phyloP scores from a whole-genome alignment of 37 sponge, comb jelly and placozoan species.

The Tethya wilhelma region DNA sequence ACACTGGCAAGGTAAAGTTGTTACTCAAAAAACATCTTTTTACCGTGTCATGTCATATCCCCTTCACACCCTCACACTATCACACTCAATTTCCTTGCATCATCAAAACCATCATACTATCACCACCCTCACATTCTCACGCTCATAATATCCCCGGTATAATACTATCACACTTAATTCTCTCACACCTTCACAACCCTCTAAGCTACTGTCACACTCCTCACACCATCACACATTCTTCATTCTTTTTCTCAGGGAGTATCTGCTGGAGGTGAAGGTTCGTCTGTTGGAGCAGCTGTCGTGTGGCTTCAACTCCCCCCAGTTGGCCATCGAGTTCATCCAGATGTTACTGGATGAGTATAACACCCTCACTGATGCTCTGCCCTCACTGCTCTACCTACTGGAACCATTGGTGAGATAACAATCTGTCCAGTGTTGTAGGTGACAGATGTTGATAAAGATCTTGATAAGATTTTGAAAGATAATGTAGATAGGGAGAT shows the following conservation, averaged over 20 bases:
- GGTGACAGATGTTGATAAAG: not conserved
- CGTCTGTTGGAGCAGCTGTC: constrained; percentile 86
- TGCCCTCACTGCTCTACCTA: constrained; percentile 69
- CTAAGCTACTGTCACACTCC: not conserved
- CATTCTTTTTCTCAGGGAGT: constrained; percentile 54
- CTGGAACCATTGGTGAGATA: constrained; percentile 72
- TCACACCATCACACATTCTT: not conserved
- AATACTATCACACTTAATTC: too few species aligned
- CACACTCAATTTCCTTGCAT: too few species aligned
- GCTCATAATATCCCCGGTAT: too few species aligned
- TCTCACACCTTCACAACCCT: too few species aligned
- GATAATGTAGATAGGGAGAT: not conserved
- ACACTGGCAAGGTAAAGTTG: constrained; percentile 69
- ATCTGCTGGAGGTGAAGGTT: constrained; percentile 85
- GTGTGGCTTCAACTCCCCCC: constrained; percentile 79
- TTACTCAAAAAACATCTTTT: too few species aligned
- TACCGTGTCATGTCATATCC: too few species aligned
- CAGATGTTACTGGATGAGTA: constrained; percentile 86
- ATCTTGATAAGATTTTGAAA: not conserved
- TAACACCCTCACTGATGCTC: constrained; percentile 52
- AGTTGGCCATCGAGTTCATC: constrained; percentile 84
- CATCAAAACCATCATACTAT: not conserved
- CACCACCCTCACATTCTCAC: too few species aligned
- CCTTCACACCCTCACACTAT: too few species aligned
- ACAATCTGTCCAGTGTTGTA: not conserved